Base-by-base conservation (phyloP, 2,888 invertebrate species). In the Lymantria monacha region DNA sequence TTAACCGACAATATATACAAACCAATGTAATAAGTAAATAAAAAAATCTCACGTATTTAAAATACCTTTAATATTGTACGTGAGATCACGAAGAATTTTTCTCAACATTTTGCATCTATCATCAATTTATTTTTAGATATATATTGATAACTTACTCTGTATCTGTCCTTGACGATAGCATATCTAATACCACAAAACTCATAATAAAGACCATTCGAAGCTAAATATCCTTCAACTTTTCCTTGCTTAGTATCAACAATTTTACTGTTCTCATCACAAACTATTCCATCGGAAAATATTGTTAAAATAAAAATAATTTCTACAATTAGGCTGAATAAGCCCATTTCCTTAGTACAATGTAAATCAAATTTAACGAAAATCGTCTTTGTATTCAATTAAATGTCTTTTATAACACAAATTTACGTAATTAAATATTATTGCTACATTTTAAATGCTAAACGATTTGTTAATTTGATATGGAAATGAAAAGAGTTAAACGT, bases 141-240 rank as follows among this genome's bases (percentile, higher is more conserved):
- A 41, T 15, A 15, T 11, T 15, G 13, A 44, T 15, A 7, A 42
- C 86, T 85, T 63, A 88, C 91, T 76, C 70, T 63, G 65, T 86
- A 91, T 63, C 67, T 59, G 0, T 56, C 46, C 15, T 73, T 81
- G 1, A 83, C 70, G 2, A 82, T 69, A 0, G 71, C 91, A 66
- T 91, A 91, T 67, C 81, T 59, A 5, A 91, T 80, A 7, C 86
- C 89, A 51, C 84, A 71, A 63, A 79, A 91, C 54, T 91, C 87
- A 57, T 85, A 88, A 60, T 79, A 88, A 9, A 79, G 45, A 30
- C 76, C 85, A 57, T 76, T 86, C 0, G 63, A 33, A 0, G 83
- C 70, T 45, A 91, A 72, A 57, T 56, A 70, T 0, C 91, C 91
- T 57, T 89, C 84, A 0, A 91, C 73, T 61, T 79, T 77, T 0